Evolutionary conservation across 2,888 invertebrate species (phyloP), one percentile per base, ranked within the genome.

Genomic region (Aphidoletes aphidimyza): DNA sequence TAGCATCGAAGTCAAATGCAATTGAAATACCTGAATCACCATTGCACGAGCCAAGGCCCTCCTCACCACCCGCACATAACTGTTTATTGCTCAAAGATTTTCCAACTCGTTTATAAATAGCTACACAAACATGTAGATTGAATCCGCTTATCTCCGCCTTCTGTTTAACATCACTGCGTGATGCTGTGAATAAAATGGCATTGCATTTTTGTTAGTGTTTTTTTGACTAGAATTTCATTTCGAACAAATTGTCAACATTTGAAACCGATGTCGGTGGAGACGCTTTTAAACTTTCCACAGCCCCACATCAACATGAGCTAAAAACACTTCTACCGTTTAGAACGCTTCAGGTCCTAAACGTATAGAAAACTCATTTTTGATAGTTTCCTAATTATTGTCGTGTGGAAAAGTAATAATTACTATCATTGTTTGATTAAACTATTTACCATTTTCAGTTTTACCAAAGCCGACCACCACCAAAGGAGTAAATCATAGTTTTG

Each of bases 391-490:
- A 47, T 47, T 47, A 17, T 47, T 17, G 8, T 3, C 17, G 2
- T 47, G 19, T 47, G 17, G 19, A 47, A 17, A 17, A 19, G 2
- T 17, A 3, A 19, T 22, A n/a, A n/a, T n/a, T n/a, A 5, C 17
- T 26, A 69, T 30, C 22, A 30, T 86, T 89, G 87, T 93, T 93
- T 0, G 93, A 93, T 86, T 6, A 69, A 30, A 6, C 11, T 26
- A 11, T 81, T 1, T 90, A 69, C 69, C 69, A 14, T 30, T 81
- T 81, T 81, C 81, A 22, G 81, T 81, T 88, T 91, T 92, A 17
- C 94, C 94, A 93, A 94, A 94, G n/a, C 94, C 94, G 19, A 93
- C 92, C 0, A 92, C 92, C 69, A 88, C 89, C 85, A 93, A 88
- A 34, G 89, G 90, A 0, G 88, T 86, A 0, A 90, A 14, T 87